Evolutionary conservation across 2,113 vertebrate species (phyloP).

Genomic region (Takifugu bimaculatus): DNA sequence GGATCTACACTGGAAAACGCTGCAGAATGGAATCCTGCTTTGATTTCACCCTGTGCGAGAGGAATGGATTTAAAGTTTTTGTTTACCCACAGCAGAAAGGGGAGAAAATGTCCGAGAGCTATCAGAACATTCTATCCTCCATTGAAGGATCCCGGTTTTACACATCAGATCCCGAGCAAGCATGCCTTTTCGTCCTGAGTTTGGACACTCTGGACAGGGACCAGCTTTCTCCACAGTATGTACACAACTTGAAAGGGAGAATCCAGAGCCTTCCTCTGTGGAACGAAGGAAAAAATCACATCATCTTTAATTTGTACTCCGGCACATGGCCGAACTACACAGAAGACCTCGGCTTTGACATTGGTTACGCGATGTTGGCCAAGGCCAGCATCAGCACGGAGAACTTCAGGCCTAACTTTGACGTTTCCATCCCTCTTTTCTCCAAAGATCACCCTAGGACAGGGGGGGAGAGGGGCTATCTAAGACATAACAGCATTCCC

Average conservation of each 20-base stretch:
- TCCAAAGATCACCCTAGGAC: constrained; percentile 97
- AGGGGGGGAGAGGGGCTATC: constrained; percentile 93
- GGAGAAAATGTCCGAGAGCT: constrained; percentile 97
- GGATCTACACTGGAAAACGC: constrained; percentile 81
- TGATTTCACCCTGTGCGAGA: constrained; percentile 87
- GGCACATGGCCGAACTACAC: constrained; percentile 99
- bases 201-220: constrained; percentile 96
- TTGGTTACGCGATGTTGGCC: constrained; percentile 96
- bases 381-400: constrained; percentile 97
- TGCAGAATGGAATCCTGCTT: constrained; percentile 98
- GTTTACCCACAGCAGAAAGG: constrained; percentile 94
- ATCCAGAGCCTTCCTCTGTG: constrained; percentile 92
- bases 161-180: constrained; percentile 90
- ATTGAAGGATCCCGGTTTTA: constrained; percentile 93
- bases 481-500: constrained; percentile 93
- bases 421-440: constrained; percentile 97
- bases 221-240: constrained; percentile 96
- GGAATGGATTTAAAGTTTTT: constrained; percentile 94
- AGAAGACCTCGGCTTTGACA: constrained; percentile 94
- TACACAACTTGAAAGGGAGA: constrained; percentile 92
- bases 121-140: constrained; percentile 92
- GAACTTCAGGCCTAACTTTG: constrained; percentile 94
- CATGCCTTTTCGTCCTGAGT: constrained; percentile 92
- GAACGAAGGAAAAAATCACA: constrained; percentile 96
- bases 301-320: constrained; percentile 98